Evolutionary conservation across 2,888 invertebrate species (phyloP), one percentile per base, ranked within the genome.

Genomic region (Urechis unicinctus): DNA sequence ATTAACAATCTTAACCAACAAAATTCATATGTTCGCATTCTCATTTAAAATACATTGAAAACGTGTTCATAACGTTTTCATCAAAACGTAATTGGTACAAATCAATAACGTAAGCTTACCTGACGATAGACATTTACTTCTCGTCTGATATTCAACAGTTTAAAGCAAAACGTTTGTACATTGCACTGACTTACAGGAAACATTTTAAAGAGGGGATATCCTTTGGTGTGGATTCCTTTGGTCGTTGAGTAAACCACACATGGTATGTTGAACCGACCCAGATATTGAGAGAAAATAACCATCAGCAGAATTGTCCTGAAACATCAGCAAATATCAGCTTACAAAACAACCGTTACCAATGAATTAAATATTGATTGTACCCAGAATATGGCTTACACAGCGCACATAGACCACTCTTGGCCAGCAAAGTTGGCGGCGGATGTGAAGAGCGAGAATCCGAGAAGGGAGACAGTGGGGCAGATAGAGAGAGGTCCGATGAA

Each of bases 401-500:
- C 83, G 0, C 90, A 85, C 55, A 91, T 85, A 17, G 88, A 88
- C 91, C 91, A 91, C 65, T 91, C 88, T 69, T 85, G 85, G 1
- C 88, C 84, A 0, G 91, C 89, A n/a, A 88, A 87, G 0, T 82
- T 81, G 0, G 88, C 86, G 0, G 91, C 90, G 73, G 88, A 87
- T 71, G 86, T 85, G 71, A 91, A 89, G 43, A 91, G 79, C 0
- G 90, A 88, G 17, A 92, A 78, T 0, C 91, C 91, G 56, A 91
- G 88, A 53, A 91, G 79, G 0, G 88, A 85, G 13, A 91, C 89
- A 0, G 90, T 89, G 0, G 91, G 91, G 0, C 86, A 88, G 55
- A 91, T 89, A 0, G 90, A 88, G 60, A 91, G 78, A 0, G 91
- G 91, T 0, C 91, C 89, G 52, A 91, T 87, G 69, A 83, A 87